phyloP scores from a whole-genome alignment of 1,140 invertebrate genomes.

The Drosophila trapezifrons region DNA sequence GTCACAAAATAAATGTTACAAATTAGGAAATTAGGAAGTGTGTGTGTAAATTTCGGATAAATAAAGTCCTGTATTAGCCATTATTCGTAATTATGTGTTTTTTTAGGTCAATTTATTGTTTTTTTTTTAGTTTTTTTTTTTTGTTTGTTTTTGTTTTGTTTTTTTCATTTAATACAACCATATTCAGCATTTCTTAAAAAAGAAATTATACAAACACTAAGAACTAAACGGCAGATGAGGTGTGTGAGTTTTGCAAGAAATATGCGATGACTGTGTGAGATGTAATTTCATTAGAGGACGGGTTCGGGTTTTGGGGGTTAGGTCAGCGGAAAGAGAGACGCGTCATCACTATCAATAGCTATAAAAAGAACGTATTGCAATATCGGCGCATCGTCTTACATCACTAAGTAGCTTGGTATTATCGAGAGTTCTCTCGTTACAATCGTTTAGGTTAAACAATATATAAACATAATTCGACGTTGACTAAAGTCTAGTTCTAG shows the following conservation, averaged over 20 bases:
- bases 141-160: constrained; percentile 16
- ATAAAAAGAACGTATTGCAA: constrained; percentile 73
- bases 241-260: constrained; percentile 19
- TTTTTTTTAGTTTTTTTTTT: constrained; percentile 18
- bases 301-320: constrained; percentile 29
- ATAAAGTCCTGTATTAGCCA: constrained; percentile 41
- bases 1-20: constrained; percentile 48
- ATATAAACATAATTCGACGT: constrained; percentile 50
- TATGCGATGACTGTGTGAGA: constrained; percentile 46
- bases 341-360: constrained; percentile 44
- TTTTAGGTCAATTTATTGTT: constrained; percentile 41
- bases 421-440: constrained; percentile 46
- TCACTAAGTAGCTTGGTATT: constrained; percentile 69
- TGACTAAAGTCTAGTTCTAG: constrained; percentile 60
- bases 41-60: constrained; percentile 58
- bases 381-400: constrained; percentile 65
- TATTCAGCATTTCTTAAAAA: constrained; percentile 70
- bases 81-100: constrained; percentile 29
- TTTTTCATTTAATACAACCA: constrained; percentile 64
- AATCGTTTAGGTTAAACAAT: constrained; percentile 50
- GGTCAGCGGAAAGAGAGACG: constrained; percentile 45
- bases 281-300: constrained; percentile 77
- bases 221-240: constrained; percentile 63
- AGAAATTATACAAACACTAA: constrained; percentile 56
- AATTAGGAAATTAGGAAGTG: constrained; percentile 16